Evolutionary conservation across 2,113 vertebrate species (phyloP).

Genomic region (Parotia lawesii): DNA sequence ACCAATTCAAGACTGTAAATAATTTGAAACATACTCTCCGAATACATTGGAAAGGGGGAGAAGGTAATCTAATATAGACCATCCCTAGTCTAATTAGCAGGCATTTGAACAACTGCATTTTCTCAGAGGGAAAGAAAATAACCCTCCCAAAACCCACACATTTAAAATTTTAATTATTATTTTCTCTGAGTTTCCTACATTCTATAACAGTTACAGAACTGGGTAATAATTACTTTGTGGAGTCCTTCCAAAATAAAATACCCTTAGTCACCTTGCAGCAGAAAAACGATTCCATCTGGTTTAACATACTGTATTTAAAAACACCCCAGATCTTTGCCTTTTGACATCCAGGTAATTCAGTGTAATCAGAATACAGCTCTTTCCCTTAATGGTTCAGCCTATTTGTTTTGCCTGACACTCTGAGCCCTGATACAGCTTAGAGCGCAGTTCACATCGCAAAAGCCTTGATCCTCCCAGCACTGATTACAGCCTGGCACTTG

Average conservation of each 20-base stretch:
- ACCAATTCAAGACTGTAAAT: slow-evolving; percentile 28
- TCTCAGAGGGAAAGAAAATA: slow-evolving; percentile 11
- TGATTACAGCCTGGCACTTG: neutral
- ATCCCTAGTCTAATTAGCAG: slow-evolving; percentile 12
- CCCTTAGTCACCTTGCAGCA: neutral
- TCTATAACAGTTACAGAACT: neutral
- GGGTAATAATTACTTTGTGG: neutral
- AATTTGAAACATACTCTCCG: slow-evolving; percentile 40
- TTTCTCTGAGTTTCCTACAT: neutral
- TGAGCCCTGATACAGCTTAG: neutral
- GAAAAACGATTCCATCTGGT: neutral
- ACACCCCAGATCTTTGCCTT: neutral
- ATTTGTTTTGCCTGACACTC: neutral
- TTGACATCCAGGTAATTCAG: neutral
- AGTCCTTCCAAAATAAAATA: neutral
- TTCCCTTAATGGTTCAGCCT: neutral
- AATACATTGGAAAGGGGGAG: neutral
- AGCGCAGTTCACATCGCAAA: neutral
- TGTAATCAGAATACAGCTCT: neutral
- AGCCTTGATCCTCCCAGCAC: neutral
- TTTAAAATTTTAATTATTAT: slow-evolving; percentile 20
- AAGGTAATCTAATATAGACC: slow-evolving; percentile 23
- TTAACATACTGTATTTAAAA: neutral
- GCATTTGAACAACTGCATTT: neutral
- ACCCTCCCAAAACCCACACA: neutral